phyloP scores from a whole-genome alignment of 23 tunicate species.

The Clavelina lepadiformis region DNA sequence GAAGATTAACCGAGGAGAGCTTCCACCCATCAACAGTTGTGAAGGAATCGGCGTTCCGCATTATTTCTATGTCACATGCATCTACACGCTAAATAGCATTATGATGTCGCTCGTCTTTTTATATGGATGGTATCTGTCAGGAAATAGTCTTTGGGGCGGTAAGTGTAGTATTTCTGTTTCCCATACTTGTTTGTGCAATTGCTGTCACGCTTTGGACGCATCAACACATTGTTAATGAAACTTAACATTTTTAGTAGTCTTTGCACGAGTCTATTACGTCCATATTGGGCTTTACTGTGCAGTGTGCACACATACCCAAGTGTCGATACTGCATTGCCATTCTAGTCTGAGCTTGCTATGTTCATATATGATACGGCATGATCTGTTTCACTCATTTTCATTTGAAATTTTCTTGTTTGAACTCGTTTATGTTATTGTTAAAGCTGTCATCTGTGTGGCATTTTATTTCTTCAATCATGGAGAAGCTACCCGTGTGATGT shows the following conservation, averaged over 20 bases:
- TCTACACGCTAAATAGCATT: conserved; percentile 74
- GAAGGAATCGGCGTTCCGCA: conserved; percentile 98
- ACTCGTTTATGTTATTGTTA: conserved; percentile 12
- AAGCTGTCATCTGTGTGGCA: conserved; percentile 70
- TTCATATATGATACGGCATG: no score
- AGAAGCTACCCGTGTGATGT: conserved; percentile 98
- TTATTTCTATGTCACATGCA: conserved; percentile 87
- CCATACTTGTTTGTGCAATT: neutral
- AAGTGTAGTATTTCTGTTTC: no score
- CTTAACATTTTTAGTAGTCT: no score
- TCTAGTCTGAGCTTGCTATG: no score
- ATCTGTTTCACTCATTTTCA: no score
- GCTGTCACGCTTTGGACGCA: no score
- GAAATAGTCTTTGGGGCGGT: conserved; percentile 86
- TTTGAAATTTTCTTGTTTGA: no score
- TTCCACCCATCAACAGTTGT: conserved; percentile 79
- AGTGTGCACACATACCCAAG: no score
- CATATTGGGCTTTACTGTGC: no score
- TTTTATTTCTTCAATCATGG: conserved; percentile 98
- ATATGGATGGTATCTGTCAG: conserved; percentile 92
- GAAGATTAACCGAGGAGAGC: conserved; percentile 91
- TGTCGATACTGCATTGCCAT: no score
- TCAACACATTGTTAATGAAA: no score
- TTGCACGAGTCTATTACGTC: no score
- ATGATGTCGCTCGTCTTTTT: conserved; percentile 81